Conservation (phyloP, 37 sponge, comb jelly and placozoan species). For the Crambe crambe region DNA sequence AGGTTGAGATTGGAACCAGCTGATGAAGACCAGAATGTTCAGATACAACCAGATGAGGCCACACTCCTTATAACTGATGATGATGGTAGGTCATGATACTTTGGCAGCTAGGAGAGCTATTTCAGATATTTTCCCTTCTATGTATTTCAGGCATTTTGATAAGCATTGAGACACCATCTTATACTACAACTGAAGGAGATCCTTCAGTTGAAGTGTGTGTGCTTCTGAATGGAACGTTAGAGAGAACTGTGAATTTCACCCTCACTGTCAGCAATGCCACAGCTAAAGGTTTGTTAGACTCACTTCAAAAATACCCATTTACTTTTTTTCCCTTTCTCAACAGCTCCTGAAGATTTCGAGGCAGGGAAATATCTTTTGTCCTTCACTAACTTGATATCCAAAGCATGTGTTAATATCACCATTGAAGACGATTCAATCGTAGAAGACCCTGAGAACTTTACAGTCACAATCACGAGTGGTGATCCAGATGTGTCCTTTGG, state of each 20-base stretch:
- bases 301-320: neutral
- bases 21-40: too few relatives aligned
- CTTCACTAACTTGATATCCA: neutral
- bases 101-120: neutral
- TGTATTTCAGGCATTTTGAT: neutral
- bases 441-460: slow-evolving; percentile 2
- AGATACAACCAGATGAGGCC: neutral
- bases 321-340: neutral
- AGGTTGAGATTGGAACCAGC: too few relatives aligned
- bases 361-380: neutral
- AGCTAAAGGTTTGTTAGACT: neutral
- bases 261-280: neutral
- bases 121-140: neutral
- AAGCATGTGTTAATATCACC: neutral
- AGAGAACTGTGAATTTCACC: neutral
- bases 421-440: slow-evolving; percentile 8
- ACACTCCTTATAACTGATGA: neutral
- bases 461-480: neutral
- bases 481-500: neutral
- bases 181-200: neutral
- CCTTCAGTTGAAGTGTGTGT: neutral
- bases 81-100: neutral
- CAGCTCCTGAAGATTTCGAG: slow-evolving; percentile 4
- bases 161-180: neutral
- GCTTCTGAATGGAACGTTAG: neutral